phyloP scores from a whole-genome alignment of 2,888 invertebrate species.

The Trachelus tabidus region DNA sequence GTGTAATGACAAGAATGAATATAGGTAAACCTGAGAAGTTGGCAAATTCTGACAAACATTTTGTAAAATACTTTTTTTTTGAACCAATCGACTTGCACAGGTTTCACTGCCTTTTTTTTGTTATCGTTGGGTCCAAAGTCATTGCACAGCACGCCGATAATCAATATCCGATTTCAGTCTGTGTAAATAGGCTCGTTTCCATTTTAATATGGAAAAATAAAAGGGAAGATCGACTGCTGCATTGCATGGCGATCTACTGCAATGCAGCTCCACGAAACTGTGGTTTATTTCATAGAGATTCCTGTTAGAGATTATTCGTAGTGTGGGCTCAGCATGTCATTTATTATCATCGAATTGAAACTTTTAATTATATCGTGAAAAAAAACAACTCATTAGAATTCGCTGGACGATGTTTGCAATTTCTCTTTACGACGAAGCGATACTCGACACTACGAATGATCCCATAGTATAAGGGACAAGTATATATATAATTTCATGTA shows the following conservation, averaged over 20 bases:
- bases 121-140: not conserved
- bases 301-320: not conserved
- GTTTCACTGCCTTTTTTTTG: not conserved
- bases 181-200: not conserved
- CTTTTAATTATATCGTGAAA: not conserved
- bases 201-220: not conserved
- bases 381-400: not conserved
- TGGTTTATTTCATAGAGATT: not conserved
- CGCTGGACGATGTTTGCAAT: not conserved
- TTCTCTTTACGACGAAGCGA: not conserved
- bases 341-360: not conserved
- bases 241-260: not conserved
- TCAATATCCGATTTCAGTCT: not conserved
- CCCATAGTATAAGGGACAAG: not conserved
- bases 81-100: not conserved
- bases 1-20: not conserved
- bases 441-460: not conserved
- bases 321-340: not conserved
- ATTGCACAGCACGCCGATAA: not conserved
- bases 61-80: not conserved
- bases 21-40: not conserved
- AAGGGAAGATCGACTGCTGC: not conserved
- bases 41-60: not conserved
- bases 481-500: slow-evolving; percentile 5
- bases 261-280: not conserved